Evolutionary conservation across 2,113 vertebrate genomes (phyloP), one percentile per base, ranked within the genome.

Genomic region (Apistogramma diplotaenia): DNA sequence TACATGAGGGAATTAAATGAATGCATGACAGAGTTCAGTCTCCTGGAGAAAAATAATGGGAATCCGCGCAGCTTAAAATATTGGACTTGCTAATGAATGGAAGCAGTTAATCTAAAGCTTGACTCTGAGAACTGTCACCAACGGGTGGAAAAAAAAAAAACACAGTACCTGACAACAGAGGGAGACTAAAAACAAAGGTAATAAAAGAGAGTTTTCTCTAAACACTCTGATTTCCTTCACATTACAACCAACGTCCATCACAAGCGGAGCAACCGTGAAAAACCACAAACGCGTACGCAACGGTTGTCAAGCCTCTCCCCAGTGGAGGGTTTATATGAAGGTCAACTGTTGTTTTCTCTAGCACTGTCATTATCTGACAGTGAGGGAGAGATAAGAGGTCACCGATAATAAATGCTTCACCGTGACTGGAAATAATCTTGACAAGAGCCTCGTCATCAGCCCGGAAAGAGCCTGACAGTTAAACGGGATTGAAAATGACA

Each of bases 351-450:
- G 79, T 87, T 91, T 70, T 86, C 70, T 87, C 70, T 3, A 65
- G 65, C 71, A 35, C 87, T 37, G 79, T 86, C 85, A 82, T 92
- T 78, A 89, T 87, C 89, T 85, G 86, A 90, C 89, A 83, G 84
- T 16, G 58, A 75, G 73, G 71, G 74, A 58, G 27, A 82, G 85
- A 93, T 87, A 86, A 87, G 82, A 73, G 85, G 83, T 76, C 31
- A 61, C 70, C 5, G 54, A 84, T 83, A 89, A 90, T 88, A 89
- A 93, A 90, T 78, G 87, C 74, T 77, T 37, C n/a, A 0, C 79
- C 61, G 15, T 87, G 87, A 91, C 87, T 89, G 84, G 84, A 91
- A 91, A 91, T 87, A 84, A 89, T 87, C 88, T 89, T 79, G 81
- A 90, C 89, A 87, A 91, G 85, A 82, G 86, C 75, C 86, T 91